These are phyloP conservation scores for Busseola fusca DNA, from an alignment of 2,888 invertebrate species.

Conservation along the genomic window DNA sequence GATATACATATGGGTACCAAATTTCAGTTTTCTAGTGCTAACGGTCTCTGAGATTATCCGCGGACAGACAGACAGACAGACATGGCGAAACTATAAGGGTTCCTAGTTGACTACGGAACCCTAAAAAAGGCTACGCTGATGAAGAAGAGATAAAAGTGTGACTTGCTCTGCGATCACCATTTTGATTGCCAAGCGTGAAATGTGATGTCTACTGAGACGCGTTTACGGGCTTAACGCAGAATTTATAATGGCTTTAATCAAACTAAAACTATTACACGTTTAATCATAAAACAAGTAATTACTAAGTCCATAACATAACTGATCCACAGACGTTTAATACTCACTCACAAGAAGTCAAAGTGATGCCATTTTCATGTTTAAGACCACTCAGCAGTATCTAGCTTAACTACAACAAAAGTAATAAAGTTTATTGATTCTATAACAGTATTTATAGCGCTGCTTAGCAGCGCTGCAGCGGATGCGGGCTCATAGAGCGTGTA, in stretches of 20 bases:
- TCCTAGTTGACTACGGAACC: no score
- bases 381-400: conserved; percentile 39
- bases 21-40: no score
- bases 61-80: no score
- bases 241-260: conserved; percentile 1
- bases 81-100: no score
- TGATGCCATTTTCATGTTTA: conserved; percentile 36
- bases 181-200: no score
- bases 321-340: background rate
- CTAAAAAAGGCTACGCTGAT: no score
- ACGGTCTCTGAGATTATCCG: no score
- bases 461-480: conserved; percentile 49
- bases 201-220: background rate
- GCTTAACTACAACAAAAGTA: conserved; percentile 21
- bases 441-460: conserved; percentile 45
- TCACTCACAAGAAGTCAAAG: conserved; percentile 21
- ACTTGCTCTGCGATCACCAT: background rate
- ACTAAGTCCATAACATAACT: conserved; percentile 13
- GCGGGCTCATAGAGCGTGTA: conserved; percentile 43
- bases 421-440: conserved; percentile 54
- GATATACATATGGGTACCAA: no score
- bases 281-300: conserved; percentile 19
- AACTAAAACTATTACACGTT: background rate
- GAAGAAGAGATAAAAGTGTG: background rate
- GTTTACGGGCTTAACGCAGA: background rate